These are phyloP conservation scores for Ibycter americanus DNA, from an alignment of 2,797 vertebrate genomes.

Conservation along the genomic window DNA sequence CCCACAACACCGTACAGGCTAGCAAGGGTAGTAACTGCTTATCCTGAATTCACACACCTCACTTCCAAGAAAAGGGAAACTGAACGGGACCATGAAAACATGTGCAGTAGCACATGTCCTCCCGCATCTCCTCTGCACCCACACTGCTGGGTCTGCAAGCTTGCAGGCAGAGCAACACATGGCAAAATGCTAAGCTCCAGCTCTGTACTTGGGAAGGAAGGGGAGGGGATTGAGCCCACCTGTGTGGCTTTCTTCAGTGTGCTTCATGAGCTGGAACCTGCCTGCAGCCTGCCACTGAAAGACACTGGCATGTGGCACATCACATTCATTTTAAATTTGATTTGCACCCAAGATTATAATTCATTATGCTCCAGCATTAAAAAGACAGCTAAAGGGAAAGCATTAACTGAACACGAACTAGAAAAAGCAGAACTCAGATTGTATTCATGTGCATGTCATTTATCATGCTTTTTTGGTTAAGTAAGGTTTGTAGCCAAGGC, in stretches of 20 bases:
- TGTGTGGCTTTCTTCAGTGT: not conserved
- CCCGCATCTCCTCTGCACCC: not conserved
- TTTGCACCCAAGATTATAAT: not conserved
- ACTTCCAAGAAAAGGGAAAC: not conserved
- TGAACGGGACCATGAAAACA: fast-evolving
- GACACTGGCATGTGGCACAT: not conserved
- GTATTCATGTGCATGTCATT: not conserved
- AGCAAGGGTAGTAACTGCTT: not conserved
- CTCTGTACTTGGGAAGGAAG: not conserved
- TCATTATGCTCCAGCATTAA: not conserved
- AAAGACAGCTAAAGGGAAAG: not conserved
- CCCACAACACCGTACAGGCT: fast-evolving
- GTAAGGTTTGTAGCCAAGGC: not conserved
- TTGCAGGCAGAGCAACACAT: fast-evolving
- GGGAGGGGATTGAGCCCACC: not conserved
- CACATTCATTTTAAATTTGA: fast-evolving
- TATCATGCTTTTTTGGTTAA: not conserved
- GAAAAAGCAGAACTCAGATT: not conserved
- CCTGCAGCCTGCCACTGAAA: not conserved
- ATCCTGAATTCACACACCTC: too few species aligned
- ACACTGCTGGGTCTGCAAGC: not conserved
- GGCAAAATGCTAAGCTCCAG: fast-evolving
- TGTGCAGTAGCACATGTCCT: fast-evolving
- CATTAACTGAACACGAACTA: not conserved
- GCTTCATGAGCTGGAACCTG: not conserved